Base-by-base conservation (phyloP, 2,888 invertebrate species). In the Tipula helvola region DNA sequence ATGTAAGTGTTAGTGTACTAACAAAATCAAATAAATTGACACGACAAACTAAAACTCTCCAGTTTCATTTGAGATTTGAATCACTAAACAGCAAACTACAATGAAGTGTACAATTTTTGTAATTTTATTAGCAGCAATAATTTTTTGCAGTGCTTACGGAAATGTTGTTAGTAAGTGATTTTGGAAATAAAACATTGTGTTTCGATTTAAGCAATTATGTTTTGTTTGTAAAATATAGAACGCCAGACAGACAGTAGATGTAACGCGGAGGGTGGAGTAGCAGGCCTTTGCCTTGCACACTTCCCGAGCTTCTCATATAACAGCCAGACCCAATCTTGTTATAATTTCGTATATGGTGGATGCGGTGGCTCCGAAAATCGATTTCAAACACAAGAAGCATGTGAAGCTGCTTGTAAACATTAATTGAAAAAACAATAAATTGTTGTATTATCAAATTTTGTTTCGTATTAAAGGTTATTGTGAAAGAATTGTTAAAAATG, bases 301-400 rank as follows among this genome's bases (percentile, higher is more conserved):
- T 95, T 95, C 90, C 93, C 94, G 86, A 93, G 96, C 52, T 97
- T 95, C 94, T 94, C 95, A 89, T 97, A 95, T 90, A 94, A 96
- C 89, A 90, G 93, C 0, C 91, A 91, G 16, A 93, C 93, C 88
- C 91, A 47, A 13, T 13, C 47, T 13, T 47, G 47, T 47, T 12
- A 47, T 13, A 13, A 1, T 13, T 47, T 47, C 3, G 47, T 13
- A 3, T 47, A 47, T 13, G 47, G 47, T 13, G 47, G 47, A 47
- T 47, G n/a, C n/a, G 47, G 13, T 47, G n/a, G 13, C 5, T 13
- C 12, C 47, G 13, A 2, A 13, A 47, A 47, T 47, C 47, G 47
- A 13, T 47, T n/a, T 47, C 3, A n/a, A 12, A 13, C 47, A 13
- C 13, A 13, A 47, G 13, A 47, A 13, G n/a, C 10, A 47, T n/a